phyloP scores from a whole-genome alignment of 2,797 vertebrate genomes.

The Pipistrellus pipistrellus region DNA sequence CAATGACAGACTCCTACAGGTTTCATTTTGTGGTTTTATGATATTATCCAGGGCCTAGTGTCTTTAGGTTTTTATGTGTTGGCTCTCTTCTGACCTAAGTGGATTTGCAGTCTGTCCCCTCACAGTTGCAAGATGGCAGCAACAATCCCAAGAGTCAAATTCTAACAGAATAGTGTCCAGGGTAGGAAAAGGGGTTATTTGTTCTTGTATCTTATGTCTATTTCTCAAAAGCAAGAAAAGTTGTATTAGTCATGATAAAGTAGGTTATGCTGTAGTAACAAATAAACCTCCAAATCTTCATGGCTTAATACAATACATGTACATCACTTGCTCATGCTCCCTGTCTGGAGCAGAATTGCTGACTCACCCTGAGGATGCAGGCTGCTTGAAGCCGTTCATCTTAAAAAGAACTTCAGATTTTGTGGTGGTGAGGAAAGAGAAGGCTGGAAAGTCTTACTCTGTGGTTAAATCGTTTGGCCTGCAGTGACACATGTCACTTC shows the following conservation, averaged over 20 bases:
- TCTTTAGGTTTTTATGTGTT: neutral
- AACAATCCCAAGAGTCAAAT: neutral
- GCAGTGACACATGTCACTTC: neutral
- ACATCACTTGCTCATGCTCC: neutral
- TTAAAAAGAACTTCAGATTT: neutral
- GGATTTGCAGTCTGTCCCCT: neutral
- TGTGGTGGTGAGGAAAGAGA: neutral
- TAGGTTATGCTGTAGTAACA: neutral
- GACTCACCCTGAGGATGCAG: neutral
- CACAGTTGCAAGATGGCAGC: neutral
- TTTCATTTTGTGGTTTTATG: neutral
- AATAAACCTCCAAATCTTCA: neutral
- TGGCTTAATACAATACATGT: neutral
- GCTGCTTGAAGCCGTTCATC: neutral
- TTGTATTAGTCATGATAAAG: neutral
- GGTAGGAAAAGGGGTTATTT: neutral
- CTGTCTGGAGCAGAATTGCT: neutral
- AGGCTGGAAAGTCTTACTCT: neutral
- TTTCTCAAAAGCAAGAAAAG: slow-evolving; percentile 9
- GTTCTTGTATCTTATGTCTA: neutral
- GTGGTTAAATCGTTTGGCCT: neutral
- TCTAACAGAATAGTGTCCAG: neutral
- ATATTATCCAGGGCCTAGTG: neutral
- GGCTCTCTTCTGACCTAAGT: neutral
- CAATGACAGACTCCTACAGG: neutral